Base-by-base conservation (phyloP, 53 echinoderm and acorn worm species). In the Echinarachnius parma region DNA sequence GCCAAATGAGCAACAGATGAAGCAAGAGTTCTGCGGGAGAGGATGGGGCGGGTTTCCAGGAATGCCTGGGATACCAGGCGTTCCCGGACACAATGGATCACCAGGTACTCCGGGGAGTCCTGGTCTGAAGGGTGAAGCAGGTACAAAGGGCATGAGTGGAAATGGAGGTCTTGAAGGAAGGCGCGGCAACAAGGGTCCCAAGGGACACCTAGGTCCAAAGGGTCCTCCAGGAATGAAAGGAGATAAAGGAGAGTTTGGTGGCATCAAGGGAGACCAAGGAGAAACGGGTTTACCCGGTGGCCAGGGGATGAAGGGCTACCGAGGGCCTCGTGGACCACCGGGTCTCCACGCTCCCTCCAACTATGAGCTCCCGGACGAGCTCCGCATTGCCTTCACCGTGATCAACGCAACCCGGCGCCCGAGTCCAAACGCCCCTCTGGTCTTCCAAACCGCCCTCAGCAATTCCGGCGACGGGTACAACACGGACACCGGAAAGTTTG, bases 371-470 rank as follows among this genome's bases (percentile, higher is more conserved):
- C 56, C 74, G 10, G 36, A n/a, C 18, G 74, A 72, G 14, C 74
- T 72, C 19, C 57, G 74, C 5, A 33, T 72, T 3, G 74, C 74
- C 39, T 72, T 72, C 29, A 72, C 74, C n/a, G 74, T 72, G 1
- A 72, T 42, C 27, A 72, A 72, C 18, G 74, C 74, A 2, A 72
- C 74, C 4, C 55, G 74, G 22, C 56, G 55, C 74, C 57, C 74
- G 26, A 37, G 22, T 16, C 39, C 42, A 7, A 36, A 72, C 57
- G 22, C 56, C 14, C 74, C 74, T 39, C 13, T 72, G 15, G 57
- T 72, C 74, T 72, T 72, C 74, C 74, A 57, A 42, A 56, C 42
- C 18, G 42, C 56, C 14, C 0, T 72, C 56, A 72, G 56, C 28
- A 72, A 72, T 18, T 24, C 37, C 15, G 74, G 74, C 3, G 44